Conservation (phyloP, 2,888 invertebrate genomes). For the Agrochola lychnidis region DNA sequence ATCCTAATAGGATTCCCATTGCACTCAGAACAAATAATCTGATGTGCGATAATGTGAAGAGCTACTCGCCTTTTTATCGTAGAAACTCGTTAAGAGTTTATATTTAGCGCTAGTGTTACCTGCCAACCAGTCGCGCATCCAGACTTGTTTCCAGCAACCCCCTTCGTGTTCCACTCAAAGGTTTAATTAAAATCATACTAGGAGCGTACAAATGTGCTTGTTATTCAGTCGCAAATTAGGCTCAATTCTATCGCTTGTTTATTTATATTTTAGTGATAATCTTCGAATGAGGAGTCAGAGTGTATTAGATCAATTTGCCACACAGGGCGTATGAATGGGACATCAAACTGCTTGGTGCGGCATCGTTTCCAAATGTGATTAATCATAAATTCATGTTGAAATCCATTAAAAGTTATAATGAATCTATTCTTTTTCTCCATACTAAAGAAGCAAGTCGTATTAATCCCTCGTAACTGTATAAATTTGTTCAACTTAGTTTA, state of each 20-base stretch:
- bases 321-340: neutral
- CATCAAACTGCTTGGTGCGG: neutral
- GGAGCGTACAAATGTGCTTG: conserved; percentile 3
- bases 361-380: neutral
- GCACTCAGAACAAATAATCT: conserved; percentile 48
- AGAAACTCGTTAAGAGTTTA: conserved; percentile 74
- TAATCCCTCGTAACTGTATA: conserved; percentile 1
- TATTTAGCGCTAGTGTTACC: conserved; percentile 77
- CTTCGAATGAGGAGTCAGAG: neutral
- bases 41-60: conserved; percentile 54
- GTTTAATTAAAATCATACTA: conserved; percentile 51
- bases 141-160: conserved; percentile 71
- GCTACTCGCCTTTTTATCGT: conserved; percentile 56
- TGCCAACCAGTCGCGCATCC: conserved; percentile 76
- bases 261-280: conserved; percentile 1
- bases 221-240: conserved; percentile 13
- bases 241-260: neutral
- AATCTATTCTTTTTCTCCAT: conserved; percentile 17
- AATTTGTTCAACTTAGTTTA: conserved; percentile 12
- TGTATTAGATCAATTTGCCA: conserved; percentile 14
- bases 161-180: conserved; percentile 48
- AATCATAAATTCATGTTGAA: neutral
- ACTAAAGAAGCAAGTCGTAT: conserved; percentile 1
- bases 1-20: conserved; percentile 40
- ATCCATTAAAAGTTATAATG: conserved; percentile 11